phyloP scores from a whole-genome alignment of 2,113 vertebrate genomes.

The Nestor notabilis region DNA sequence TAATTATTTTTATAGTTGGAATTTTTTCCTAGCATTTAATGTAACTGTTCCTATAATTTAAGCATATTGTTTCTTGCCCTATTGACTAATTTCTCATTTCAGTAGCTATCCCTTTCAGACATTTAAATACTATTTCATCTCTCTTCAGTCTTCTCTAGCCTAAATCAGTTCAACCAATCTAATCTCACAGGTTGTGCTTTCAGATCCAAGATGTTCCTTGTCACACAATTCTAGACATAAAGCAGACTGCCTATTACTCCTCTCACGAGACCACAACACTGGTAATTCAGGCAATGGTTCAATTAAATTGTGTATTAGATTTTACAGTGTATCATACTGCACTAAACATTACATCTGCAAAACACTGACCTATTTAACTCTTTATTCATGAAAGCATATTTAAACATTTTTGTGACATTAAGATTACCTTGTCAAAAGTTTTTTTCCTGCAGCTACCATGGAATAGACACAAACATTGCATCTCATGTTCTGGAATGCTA shows the following conservation, averaged over 20 bases:
- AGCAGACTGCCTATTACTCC: neutral
- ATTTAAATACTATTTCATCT: neutral
- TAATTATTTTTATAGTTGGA: neutral
- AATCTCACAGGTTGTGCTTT: neutral
- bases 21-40: neutral
- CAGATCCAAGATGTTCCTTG: neutral
- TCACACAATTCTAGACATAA: neutral
- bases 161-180: neutral
- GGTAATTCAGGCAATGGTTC: neutral
- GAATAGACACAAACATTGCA: neutral
- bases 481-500: neutral
- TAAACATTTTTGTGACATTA: neutral
- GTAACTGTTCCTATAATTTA: neutral
- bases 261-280: neutral
- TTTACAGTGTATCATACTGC: accelerated
- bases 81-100: neutral
- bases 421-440: neutral
- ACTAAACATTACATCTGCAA: neutral
- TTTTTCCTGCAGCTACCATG: neutral
- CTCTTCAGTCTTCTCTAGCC: neutral
- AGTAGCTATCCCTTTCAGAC: neutral
- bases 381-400: neutral
- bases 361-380: neutral
- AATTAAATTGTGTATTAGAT: neutral
- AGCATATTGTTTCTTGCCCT: neutral